phyloP scores from a whole-genome alignment of 2,888 invertebrate genomes.

The Diarsia dahlii region DNA sequence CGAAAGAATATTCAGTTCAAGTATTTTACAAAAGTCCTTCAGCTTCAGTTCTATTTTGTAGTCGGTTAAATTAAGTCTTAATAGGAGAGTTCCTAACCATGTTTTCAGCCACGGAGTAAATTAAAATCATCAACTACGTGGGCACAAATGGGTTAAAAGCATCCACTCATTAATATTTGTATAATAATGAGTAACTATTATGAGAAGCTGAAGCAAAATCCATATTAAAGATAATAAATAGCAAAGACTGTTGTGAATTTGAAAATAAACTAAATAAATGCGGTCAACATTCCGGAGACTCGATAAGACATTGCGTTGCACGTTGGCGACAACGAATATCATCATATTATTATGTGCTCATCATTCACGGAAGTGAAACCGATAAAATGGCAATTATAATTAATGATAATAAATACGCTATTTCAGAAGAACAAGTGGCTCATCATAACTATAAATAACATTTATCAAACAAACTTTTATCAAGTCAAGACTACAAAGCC shows the following conservation, averaged over 20 bases:
- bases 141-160: slow-evolving; percentile 4
- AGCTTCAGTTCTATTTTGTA: slow-evolving; percentile 1
- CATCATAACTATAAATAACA: slow-evolving; percentile 47
- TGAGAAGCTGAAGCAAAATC: background rate
- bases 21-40: slow-evolving; percentile 8
- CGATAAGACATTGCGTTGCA: slow-evolving; percentile 18
- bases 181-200: background rate
- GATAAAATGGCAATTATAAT: slow-evolving; percentile 20
- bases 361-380: slow-evolving; percentile 41
- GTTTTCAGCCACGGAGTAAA: slow-evolving; percentile 4
- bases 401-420: background rate
- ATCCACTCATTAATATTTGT: background rate
- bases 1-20: background rate
- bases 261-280: slow-evolving; percentile 38
- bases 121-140: slow-evolving; percentile 11
- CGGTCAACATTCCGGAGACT: slow-evolving; percentile 36
- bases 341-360: background rate
- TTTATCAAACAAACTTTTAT: slow-evolving; percentile 42
- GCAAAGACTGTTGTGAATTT: slow-evolving; percentile 24
- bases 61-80: background rate
- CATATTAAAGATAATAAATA: slow-evolving; percentile 13
- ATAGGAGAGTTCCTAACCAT: background rate
- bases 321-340: slow-evolving; percentile 8
- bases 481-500: slow-evolving; percentile 31
- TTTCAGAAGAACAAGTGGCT: slow-evolving; percentile 41